Evolutionary conservation across 2,113 vertebrate genomes (phyloP).

Genomic region (Urocitellus parryii): DNA sequence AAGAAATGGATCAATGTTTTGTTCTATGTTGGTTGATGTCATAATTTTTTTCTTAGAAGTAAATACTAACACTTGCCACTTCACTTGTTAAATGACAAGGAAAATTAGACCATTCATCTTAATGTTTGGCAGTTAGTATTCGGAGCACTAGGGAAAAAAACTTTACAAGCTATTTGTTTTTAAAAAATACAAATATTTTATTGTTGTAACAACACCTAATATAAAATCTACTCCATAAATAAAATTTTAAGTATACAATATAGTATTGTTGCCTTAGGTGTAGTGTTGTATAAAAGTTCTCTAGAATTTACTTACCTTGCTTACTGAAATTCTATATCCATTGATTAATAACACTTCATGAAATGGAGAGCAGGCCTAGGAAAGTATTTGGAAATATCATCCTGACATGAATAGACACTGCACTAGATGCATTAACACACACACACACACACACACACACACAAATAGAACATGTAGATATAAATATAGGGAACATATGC

Average conservation of each 20-base stretch:
- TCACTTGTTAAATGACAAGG: neutral
- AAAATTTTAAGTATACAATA: neutral
- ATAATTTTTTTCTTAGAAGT: constrained; percentile 6
- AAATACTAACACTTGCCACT: neutral
- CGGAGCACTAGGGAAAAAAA: neutral
- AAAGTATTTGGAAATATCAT: neutral
- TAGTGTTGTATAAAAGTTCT: neutral
- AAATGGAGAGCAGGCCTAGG: neutral
- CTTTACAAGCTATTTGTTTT: neutral
- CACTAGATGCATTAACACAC: neutral
- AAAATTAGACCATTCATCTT: constrained; percentile 5
- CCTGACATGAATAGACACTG: neutral
- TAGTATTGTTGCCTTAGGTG: neutral
- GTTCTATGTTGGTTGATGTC: neutral
- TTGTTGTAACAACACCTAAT: neutral
- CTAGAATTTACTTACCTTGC: neutral
- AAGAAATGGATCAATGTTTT: neutral
- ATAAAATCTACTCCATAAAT: neutral
- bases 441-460: too few relatives aligned
- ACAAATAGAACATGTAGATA: neutral
- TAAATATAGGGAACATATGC: neutral
- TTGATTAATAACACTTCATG: neutral
- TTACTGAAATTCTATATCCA: neutral
- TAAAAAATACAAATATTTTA: neutral
- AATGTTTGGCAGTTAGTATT: neutral